Evolutionary conservation across 2,888 invertebrate species (phyloP).

Genomic region (Kryphioiulus occultus): DNA sequence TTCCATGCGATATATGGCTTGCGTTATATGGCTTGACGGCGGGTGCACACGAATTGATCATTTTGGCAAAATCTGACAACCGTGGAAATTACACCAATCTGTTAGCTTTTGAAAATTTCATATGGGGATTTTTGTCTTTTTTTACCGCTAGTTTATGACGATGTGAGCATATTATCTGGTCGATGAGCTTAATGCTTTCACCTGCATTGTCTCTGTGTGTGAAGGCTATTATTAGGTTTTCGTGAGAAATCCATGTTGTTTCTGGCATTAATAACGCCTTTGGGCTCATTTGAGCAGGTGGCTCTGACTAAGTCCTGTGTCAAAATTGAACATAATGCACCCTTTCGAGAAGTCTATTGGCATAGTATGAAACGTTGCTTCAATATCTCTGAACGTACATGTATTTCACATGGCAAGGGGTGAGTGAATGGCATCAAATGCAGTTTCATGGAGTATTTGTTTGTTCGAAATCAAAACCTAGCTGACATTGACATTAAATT

Average conservation of each 20-base stretch:
- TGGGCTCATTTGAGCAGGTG: neutral
- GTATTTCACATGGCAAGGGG: neutral
- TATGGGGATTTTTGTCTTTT: neutral
- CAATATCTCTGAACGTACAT: neutral
- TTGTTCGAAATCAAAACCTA: too few relatives aligned
- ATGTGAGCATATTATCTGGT: neutral
- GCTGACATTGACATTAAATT: neutral
- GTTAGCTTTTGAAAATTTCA: neutral
- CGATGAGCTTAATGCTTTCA: slow-evolving; percentile 22
- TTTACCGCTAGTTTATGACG: neutral
- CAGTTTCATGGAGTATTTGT: neutral
- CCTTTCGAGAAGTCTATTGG: neutral
- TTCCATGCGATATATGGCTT: too few relatives aligned
- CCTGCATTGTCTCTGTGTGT: neutral
- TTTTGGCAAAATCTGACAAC: neutral
- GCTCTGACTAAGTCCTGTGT: neutral
- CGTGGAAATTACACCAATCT: neutral
- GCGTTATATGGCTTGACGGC: too few relatives aligned
- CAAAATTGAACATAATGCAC: neutral
- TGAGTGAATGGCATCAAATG: neutral
- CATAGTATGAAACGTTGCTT: neutral
- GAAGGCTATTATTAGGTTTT: slow-evolving; percentile 29
- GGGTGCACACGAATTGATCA: neutral
- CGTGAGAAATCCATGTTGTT: neutral
- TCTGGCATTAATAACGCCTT: neutral